These are phyloP conservation scores for Nemapogon koenigi DNA, from an alignment of 2,888 invertebrate species.

Conservation along the genomic window DNA sequence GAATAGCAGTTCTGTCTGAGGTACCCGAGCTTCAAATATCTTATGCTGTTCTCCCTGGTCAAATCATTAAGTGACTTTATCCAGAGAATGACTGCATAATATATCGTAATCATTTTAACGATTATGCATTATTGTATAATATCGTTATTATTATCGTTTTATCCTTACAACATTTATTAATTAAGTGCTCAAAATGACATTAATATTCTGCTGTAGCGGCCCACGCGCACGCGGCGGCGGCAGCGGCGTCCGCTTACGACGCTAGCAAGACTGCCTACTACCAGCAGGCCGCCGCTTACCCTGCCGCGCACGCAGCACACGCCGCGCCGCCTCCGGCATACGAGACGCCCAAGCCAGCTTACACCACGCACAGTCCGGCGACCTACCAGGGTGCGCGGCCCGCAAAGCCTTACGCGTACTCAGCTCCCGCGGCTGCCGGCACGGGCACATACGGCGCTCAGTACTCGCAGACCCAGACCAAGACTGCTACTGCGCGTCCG, in stretches of 20 bases:
- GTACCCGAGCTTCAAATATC: too few relatives aligned
- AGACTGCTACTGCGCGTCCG: too few relatives aligned
- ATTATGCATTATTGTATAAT: too few relatives aligned
- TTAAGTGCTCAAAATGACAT: too few relatives aligned
- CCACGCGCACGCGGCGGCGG: constrained; percentile 53
- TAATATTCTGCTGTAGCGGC: too few relatives aligned
- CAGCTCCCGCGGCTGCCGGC: not conserved
- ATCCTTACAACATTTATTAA: too few relatives aligned
- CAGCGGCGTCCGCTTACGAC: constrained; percentile 74
- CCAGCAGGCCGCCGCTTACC: constrained; percentile 79
- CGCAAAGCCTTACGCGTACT: constrained; percentile 20
- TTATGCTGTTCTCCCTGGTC: too few relatives aligned
- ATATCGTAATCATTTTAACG: too few relatives aligned
- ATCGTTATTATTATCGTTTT: too few relatives aligned
- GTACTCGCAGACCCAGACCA: constrained; percentile 40
- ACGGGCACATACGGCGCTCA: constrained; percentile 9
- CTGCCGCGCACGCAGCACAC: constrained; percentile 67
- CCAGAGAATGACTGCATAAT: too few relatives aligned
- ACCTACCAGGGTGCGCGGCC: constrained; percentile 68
- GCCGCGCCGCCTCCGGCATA: constrained; percentile 66
- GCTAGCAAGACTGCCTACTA: constrained; percentile 85
- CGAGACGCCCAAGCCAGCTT: constrained; percentile 70
- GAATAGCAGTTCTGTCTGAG: too few relatives aligned
- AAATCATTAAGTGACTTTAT: too few relatives aligned
- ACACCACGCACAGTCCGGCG: constrained; percentile 72